These are phyloP conservation scores for Eupeodes luniger DNA, from an alignment of 2,888 invertebrate genomes.

Conservation along the genomic window DNA sequence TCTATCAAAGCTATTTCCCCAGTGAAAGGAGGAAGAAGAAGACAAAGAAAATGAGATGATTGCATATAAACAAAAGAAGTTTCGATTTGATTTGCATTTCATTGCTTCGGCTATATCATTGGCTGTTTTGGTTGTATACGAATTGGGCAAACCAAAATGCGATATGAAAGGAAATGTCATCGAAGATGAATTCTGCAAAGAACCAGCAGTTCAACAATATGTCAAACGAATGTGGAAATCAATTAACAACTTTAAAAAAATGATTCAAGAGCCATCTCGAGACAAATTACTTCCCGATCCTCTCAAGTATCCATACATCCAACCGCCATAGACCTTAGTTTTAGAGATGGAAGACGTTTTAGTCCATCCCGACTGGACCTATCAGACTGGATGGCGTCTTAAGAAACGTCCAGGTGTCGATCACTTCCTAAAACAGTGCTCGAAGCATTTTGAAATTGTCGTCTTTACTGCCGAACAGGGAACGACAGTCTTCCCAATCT, in stretches of 20 bases:
- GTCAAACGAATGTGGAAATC: slow-evolving; percentile 89
- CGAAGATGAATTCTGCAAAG: slow-evolving; percentile 89
- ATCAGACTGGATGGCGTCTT: slow-evolving; percentile 98
- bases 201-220: slow-evolving; percentile 90
- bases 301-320: slow-evolving; percentile 93
- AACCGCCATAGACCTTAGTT: slow-evolving; percentile 98
- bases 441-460: slow-evolving; percentile 97
- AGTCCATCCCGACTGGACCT: slow-evolving; percentile 99
- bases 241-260: slow-evolving; percentile 89
- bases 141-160: slow-evolving; percentile 90
- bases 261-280: slow-evolving; percentile 96
- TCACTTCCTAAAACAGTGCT: slow-evolving; percentile 94
- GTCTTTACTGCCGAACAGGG: slow-evolving; percentile 98
- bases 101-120: slow-evolving; percentile 86
- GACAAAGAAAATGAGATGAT: too few relatives aligned
- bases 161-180: slow-evolving; percentile 90
- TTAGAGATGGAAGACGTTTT: slow-evolving; percentile 98
- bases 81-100: too few relatives aligned
- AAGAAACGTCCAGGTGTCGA: slow-evolving; percentile 99
- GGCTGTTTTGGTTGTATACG: slow-evolving; percentile 87
- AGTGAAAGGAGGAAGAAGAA: too few relatives aligned
- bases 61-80: too few relatives aligned
- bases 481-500: slow-evolving; percentile 96
- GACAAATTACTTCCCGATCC: slow-evolving; percentile 97
- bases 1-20: slow-evolving; percentile 86